phyloP scores from a whole-genome alignment of 2,113 vertebrate genomes.

The Odontophorus gujanensis region DNA sequence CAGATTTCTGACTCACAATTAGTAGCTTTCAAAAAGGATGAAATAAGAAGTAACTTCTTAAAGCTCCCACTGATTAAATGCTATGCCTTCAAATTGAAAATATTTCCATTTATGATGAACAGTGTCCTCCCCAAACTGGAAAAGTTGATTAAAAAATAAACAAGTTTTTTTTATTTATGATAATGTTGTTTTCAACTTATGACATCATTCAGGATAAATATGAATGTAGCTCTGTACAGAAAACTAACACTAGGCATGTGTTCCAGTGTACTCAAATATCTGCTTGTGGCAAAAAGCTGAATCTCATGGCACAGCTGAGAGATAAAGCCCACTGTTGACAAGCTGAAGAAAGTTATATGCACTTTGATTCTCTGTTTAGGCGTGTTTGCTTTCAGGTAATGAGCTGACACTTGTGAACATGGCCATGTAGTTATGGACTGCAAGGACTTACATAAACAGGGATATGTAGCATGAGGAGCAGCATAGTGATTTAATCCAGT shows the following conservation, averaged over 20 bases:
- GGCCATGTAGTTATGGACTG: not conserved
- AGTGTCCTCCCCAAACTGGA: not conserved
- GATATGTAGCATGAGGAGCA: not conserved
- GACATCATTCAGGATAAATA: not conserved
- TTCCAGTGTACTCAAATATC: not conserved
- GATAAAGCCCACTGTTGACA: not conserved
- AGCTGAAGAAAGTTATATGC: accelerated
- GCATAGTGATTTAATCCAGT: not conserved
- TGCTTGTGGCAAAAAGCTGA: not conserved
- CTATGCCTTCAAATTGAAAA: not conserved
- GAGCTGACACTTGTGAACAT: not conserved
- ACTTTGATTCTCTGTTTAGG: not conserved
- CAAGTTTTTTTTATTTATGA: not conserved
- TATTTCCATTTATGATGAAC: not conserved
- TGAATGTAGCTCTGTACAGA: not conserved
- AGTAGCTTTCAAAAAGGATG: not conserved
- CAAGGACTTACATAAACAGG: not conserved
- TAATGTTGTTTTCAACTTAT: not conserved
- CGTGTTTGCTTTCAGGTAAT: not conserved
- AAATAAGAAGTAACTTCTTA: not conserved
- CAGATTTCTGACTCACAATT: not conserved
- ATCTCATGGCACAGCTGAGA: not conserved
- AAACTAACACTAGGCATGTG: not conserved
- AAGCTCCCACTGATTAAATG: not conserved
- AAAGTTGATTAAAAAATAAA: accelerated